Evolutionary conservation across 2,797 vertebrate genomes (phyloP).

Genomic region (Telmatherina bonti): DNA sequence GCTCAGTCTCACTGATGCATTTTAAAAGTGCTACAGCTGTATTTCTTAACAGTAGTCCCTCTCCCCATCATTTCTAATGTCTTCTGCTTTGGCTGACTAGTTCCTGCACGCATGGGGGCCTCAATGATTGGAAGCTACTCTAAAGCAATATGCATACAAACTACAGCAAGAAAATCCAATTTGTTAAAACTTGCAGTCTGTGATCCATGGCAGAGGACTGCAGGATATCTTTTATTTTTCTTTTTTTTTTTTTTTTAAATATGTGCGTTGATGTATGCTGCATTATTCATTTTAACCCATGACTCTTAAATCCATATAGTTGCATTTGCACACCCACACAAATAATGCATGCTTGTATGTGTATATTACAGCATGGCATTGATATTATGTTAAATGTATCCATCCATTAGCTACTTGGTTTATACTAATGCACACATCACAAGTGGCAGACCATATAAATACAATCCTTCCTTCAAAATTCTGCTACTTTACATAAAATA

Average conservation of each 20-base stretch:
- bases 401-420: background rate
- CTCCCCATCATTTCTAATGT: slow-evolving; percentile 40
- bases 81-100: slow-evolving; percentile 52
- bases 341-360: slow-evolving; percentile 7
- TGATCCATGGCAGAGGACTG: slow-evolving; percentile 59
- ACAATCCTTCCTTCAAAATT: background rate
- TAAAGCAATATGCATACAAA: slow-evolving; percentile 74
- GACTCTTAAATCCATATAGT: slow-evolving; percentile 13
- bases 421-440: background rate
- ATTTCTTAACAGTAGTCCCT: slow-evolving; percentile 31
- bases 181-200: slow-evolving; percentile 67
- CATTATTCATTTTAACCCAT: slow-evolving; percentile 44
- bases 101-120: slow-evolving; percentile 46
- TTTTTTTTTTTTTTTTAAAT: slow-evolving; percentile 30
- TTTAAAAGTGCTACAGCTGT: slow-evolving; percentile 18
- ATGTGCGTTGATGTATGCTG: slow-evolving; percentile 20
- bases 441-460: background rate
- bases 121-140: slow-evolving; percentile 57
- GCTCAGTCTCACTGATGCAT: slow-evolving; percentile 50
- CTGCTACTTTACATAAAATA: background rate
- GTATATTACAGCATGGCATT: background rate
- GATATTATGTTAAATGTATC: background rate
- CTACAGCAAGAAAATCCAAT: slow-evolving; percentile 75
- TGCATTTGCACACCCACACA: slow-evolving; percentile 5
- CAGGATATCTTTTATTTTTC: slow-evolving; percentile 31